Conservation (phyloP, 2,113 vertebrate genomes). For the Chaetodon trifascialis region DNA sequence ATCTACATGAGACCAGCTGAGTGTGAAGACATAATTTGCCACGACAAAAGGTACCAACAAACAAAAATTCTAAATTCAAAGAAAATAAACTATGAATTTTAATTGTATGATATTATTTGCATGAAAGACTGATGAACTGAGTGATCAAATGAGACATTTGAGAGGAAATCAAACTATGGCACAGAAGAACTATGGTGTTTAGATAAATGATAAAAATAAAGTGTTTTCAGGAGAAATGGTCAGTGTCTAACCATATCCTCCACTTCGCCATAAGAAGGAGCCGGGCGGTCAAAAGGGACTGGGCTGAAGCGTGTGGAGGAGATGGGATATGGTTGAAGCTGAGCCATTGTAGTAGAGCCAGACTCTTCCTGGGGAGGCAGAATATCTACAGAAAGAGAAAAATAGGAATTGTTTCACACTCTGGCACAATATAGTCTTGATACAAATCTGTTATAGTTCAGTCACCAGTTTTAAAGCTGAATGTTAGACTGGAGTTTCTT, state of each 20-base stretch:
- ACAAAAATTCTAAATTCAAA: not conserved
- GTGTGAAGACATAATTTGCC: not conserved
- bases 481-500: not conserved
- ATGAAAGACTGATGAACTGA: not conserved
- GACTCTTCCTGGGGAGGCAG: constrained; percentile 81
- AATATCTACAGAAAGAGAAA: constrained; percentile 71
- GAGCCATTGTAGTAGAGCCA: constrained; percentile 71
- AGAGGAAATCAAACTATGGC: not conserved
- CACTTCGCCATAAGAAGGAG: constrained; percentile 60
- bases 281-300: constrained; percentile 75
- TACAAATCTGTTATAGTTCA: constrained; percentile 1
- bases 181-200: not conserved
- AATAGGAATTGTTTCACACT: not conserved
- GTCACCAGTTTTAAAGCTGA: not conserved
- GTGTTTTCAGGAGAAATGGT: not conserved
- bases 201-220: not conserved
- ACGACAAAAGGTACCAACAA: not conserved
- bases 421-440: not conserved
- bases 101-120: not conserved
- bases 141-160: not conserved
- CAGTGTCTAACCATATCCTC: constrained; percentile 69
- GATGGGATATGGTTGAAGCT: constrained; percentile 67
- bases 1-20: not conserved
- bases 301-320: constrained; percentile 75
- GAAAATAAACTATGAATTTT: not conserved